Percentiles rank a stretch among this genome's conserved stretches.
These are phyloP conservation scores for Dryocosmus kuriphilus DNA, from an alignment of 2,888 invertebrate species.

Conservation along the genomic window DNA sequence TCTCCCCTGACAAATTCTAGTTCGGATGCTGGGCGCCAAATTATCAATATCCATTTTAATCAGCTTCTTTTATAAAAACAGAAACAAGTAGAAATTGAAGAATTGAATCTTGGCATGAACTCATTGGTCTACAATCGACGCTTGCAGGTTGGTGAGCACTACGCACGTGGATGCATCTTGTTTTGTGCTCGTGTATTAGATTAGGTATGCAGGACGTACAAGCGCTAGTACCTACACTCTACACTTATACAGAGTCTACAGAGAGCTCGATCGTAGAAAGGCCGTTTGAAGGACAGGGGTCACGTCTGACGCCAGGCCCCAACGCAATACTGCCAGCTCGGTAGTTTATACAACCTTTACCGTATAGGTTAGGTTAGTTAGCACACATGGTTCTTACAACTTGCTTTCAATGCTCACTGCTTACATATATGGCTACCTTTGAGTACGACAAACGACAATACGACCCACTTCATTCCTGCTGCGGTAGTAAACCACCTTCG, in stretches of 20 bases:
- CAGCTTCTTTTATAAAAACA: background rate
- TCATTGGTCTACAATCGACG: background rate
- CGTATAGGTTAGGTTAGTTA: slow-evolving; percentile 43
- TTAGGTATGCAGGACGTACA: slow-evolving; percentile 57
- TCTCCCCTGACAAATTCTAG: background rate
- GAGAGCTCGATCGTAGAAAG: slow-evolving; percentile 66
- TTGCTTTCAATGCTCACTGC: slow-evolving; percentile 2
- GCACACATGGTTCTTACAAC: slow-evolving; percentile 14
- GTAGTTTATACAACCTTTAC: slow-evolving; percentile 61
- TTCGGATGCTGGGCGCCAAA: background rate
- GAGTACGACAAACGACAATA: slow-evolving; percentile 3
- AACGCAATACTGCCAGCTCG: slow-evolving; percentile 56
- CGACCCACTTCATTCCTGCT: background rate
- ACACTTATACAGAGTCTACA: slow-evolving; percentile 10
- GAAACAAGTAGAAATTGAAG: background rate
- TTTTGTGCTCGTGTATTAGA: slow-evolving; percentile 4
- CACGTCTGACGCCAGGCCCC: slow-evolving; percentile 62
- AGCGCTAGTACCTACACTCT: slow-evolving; percentile 58
- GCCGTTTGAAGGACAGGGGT: slow-evolving; percentile 74
- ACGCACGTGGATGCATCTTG: slow-evolving; percentile 34
- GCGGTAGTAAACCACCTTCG: slow-evolving; percentile 8
- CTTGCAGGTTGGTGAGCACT: slow-evolving; percentile 31
- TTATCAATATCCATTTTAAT: background rate
- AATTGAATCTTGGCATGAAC: background rate
- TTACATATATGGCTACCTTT: background rate